Evolutionary conservation across 2,113 vertebrate genomes (phyloP).

Genomic region (Mormyrus iriodes): DNA sequence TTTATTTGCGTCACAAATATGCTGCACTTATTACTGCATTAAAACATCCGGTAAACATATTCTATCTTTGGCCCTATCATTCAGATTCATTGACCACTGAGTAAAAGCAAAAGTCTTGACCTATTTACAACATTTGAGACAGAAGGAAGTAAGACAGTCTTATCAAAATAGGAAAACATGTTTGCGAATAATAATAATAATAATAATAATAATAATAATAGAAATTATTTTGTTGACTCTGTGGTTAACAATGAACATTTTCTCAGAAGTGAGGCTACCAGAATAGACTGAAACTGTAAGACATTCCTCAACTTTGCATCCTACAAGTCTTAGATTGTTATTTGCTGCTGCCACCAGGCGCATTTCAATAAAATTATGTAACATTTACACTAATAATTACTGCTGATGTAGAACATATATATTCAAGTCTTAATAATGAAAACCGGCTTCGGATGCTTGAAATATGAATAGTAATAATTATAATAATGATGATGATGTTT

Average conservation of each 20-base stretch:
- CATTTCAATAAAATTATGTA: background rate
- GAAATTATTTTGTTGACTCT: background rate
- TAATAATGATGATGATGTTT: background rate
- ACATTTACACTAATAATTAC: background rate
- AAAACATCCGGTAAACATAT: background rate
- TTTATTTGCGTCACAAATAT: background rate
- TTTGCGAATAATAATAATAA: background rate
- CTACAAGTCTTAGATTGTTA: background rate
- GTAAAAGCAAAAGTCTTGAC: background rate
- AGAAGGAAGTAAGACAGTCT: background rate
- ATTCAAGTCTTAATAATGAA: background rate
- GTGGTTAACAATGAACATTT: background rate
- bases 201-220: background rate
- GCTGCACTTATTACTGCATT: background rate
- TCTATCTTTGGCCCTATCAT: background rate
- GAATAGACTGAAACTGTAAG: background rate
- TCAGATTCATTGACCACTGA: background rate
- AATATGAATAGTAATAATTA: background rate
- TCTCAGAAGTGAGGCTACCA: background rate
- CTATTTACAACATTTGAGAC: background rate
- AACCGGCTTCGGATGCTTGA: background rate
- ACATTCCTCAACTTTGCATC: background rate
- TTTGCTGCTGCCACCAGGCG: background rate
- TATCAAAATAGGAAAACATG: background rate
- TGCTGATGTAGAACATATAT: background rate